Conservation (phyloP, 2,113 vertebrate species). For the Psittacus erithacus region DNA sequence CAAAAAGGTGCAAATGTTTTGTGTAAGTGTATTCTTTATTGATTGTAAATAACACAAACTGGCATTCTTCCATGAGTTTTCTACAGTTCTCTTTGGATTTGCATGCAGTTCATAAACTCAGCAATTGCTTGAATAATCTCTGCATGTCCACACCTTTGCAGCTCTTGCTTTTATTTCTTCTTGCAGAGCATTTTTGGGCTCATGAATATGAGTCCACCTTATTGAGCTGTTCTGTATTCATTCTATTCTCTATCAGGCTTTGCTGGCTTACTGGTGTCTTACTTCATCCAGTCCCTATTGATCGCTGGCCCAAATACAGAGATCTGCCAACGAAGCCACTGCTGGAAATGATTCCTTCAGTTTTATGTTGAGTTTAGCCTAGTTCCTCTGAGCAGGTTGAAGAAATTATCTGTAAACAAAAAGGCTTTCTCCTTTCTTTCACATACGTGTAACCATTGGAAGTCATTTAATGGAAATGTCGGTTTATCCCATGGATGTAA, state of each 20-base stretch:
- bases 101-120: neutral
- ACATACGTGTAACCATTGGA: neutral
- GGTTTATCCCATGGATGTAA: neutral
- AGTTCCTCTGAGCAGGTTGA: neutral
- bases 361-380: neutral
- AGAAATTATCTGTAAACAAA: neutral
- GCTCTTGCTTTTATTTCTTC: neutral
- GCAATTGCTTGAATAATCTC: neutral
- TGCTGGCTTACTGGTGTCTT: neutral
- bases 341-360: neutral
- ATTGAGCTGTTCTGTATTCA: neutral
- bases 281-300: neutral
- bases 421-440: neutral
- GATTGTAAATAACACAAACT: neutral
- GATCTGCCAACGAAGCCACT: neutral
- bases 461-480: neutral
- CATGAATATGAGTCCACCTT: neutral
- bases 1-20: neutral
- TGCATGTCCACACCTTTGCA: neutral
- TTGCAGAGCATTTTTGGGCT: neutral
- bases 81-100: neutral
- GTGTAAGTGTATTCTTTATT: neutral
- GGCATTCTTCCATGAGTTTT: neutral
- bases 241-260: neutral
- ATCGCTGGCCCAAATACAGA: neutral